phyloP scores from a whole-genome alignment of 2,888 invertebrate genomes.

The Pandemis corylana region DNA sequence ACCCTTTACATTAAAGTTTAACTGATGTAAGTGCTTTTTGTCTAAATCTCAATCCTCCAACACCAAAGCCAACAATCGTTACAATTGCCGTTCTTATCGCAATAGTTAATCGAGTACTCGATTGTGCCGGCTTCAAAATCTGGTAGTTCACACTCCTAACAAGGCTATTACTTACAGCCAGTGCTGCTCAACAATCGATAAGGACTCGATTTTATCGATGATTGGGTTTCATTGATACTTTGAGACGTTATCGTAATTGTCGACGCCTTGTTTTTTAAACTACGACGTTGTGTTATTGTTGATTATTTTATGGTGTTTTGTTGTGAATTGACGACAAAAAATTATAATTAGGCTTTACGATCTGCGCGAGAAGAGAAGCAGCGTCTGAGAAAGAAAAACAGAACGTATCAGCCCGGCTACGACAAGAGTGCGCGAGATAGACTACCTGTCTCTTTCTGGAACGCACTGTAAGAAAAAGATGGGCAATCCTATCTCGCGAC shows the following conservation, averaged over 20 bases:
- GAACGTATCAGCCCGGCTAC: no score
- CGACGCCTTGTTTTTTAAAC: background rate
- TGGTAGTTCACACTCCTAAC: slow-evolving; percentile 20
- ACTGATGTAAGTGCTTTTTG: background rate
- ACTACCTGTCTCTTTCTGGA: no score
- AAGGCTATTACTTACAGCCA: slow-evolving; percentile 33
- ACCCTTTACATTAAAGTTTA: background rate
- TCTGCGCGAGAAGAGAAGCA: no score
- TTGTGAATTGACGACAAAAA: no score
- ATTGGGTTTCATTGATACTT: slow-evolving; percentile 21
- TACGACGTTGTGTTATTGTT: background rate
- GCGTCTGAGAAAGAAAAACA: no score
- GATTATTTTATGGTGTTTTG: no score
- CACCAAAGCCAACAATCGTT: slow-evolving; percentile 9
- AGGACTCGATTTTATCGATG: slow-evolving; percentile 20
- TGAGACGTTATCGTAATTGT: background rate
- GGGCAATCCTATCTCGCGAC: no score
- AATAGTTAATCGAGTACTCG: slow-evolving; percentile 20
- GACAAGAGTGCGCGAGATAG: no score
- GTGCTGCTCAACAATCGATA: slow-evolving; percentile 29
- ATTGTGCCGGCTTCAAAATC: slow-evolving; percentile 6
- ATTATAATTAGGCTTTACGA: no score
- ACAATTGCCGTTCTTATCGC: slow-evolving; percentile 26
- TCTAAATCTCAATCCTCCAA: slow-evolving; percentile 3
- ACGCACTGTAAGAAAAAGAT: no score